A percentile compares a stretch with the other conserved stretches of the same genome.
These are phyloP conservation scores for Florisuga fusca DNA, from an alignment of 2,797 vertebrate species.

Conservation along the genomic window DNA sequence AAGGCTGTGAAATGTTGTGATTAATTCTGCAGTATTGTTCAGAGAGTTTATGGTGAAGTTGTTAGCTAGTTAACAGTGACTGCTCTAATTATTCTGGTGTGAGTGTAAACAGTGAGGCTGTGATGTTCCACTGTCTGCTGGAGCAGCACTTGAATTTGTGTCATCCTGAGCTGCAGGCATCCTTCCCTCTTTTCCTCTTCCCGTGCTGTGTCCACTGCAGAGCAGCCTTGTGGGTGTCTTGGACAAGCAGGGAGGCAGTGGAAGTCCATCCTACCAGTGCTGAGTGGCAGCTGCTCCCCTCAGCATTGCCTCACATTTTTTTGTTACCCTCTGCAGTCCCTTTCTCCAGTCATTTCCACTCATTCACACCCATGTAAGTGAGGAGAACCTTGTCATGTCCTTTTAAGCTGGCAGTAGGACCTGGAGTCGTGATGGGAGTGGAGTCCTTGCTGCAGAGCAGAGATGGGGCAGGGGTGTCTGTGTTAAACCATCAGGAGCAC, in stretches of 20 bases:
- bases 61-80: conserved; percentile 47
- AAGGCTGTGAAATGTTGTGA: not conserved
- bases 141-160: not conserved
- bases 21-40: conserved; percentile 33
- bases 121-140: not conserved
- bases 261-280: not conserved
- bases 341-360: not conserved
- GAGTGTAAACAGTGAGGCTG: conserved; percentile 24
- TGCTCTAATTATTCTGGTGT: conserved; percentile 42
- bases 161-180: not conserved
- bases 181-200: not conserved
- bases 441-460: not conserved
- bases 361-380: not conserved
- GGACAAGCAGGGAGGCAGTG: not conserved
- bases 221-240: accelerated
- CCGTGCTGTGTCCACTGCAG: not conserved
- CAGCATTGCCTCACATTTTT: not conserved
- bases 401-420: not conserved
- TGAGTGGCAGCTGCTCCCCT: not conserved
- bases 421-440: not conserved
- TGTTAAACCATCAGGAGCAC: not conserved
- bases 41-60: not conserved
- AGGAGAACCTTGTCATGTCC: not conserved
- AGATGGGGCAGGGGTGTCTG: not conserved
- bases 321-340: not conserved